A percentile compares a stretch with the other conserved stretches of the same genome.
Conservation (phyloP, 2,113 vertebrate species). For the Ptychochromis oligacanthus region DNA sequence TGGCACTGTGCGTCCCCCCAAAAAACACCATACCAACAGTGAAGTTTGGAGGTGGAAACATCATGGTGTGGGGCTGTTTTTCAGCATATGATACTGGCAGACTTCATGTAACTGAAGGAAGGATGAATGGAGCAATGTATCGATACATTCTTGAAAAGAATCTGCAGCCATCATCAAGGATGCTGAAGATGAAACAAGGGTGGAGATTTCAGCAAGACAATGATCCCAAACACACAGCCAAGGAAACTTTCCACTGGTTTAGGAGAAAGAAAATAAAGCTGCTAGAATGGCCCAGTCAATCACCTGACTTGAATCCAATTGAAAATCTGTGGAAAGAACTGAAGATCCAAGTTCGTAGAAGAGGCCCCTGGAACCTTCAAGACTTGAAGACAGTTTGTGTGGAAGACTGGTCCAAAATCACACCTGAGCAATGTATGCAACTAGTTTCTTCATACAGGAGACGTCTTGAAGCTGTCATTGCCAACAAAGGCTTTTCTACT, state of each 20-base stretch:
- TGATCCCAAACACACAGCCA: too few relatives aligned
- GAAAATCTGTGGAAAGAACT: not conserved
- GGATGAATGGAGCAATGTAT: not conserved
- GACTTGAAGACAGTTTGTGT: too few relatives aligned
- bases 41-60: not conserved
- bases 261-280: not conserved
- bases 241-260: not conserved
- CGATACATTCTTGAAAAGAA: too few relatives aligned
- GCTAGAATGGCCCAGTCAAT: not conserved
- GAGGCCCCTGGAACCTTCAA: not conserved
- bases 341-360: not conserved
- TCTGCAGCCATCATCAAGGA: too few relatives aligned
- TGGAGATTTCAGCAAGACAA: not conserved
- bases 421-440: too few relatives aligned
- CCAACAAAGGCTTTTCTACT: not conserved
- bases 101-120: too few relatives aligned
- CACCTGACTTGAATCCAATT: not conserved
- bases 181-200: not conserved
- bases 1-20: too few relatives aligned
- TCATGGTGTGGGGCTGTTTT: not conserved
- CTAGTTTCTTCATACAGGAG: not conserved
- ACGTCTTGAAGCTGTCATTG: not conserved
- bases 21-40: not conserved
- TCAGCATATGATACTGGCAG: not conserved
- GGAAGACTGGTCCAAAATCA: too few relatives aligned